phyloP scores from a whole-genome alignment of 2,888 invertebrate genomes.

The Phragmatobia fuliginosa region DNA sequence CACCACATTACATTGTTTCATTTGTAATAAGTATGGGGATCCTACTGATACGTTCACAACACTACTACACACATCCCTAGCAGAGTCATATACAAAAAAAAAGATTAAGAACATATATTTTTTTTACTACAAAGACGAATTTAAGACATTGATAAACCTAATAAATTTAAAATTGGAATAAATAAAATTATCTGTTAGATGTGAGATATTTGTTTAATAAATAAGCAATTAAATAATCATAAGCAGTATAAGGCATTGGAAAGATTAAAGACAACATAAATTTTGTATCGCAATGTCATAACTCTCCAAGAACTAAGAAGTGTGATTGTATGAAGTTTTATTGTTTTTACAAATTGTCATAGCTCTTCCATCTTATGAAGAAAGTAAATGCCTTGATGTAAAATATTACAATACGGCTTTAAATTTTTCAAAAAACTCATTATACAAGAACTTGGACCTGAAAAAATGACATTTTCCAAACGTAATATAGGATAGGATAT shows the following conservation, averaged over 20 bases:
- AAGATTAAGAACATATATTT: too few relatives aligned
- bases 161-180: not conserved
- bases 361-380: not conserved
- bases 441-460: slow-evolving; percentile 61
- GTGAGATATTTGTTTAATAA: not conserved
- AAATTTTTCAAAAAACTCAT: slow-evolving; percentile 52
- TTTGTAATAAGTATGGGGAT: too few relatives aligned
- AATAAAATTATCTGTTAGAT: not conserved
- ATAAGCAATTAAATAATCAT: too few relatives aligned
- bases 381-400: not conserved
- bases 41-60: too few relatives aligned
- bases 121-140: too few relatives aligned
- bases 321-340: not conserved
- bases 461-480: slow-evolving; percentile 44
- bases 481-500: not conserved
- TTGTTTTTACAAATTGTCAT: not conserved
- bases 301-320: too few relatives aligned
- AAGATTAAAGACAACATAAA: not conserved
- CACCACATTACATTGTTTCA: too few relatives aligned
- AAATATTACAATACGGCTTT: slow-evolving; percentile 17
- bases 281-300: not conserved
- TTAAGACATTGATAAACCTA: not conserved
- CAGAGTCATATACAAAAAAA: too few relatives aligned
- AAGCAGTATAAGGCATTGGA: not conserved
- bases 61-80: too few relatives aligned